Evolutionary conservation across 2,113 vertebrate species (phyloP).

Genomic region (Ahaetulla prasina): DNA sequence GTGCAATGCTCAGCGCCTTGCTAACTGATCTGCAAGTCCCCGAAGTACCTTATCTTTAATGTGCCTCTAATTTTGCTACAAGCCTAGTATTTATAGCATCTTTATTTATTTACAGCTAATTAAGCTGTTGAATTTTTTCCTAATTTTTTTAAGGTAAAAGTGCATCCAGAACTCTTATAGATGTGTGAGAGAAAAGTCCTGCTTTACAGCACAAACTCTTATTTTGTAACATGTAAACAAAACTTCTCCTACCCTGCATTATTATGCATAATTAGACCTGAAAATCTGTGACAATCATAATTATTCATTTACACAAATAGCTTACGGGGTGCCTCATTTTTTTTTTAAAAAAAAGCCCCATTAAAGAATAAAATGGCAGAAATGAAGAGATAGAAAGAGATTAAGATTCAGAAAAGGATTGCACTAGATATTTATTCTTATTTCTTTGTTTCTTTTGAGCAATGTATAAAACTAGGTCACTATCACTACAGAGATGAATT

Average conservation of each 20-base stretch:
- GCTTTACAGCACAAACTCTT: conserved; percentile 33
- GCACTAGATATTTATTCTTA: conserved; percentile 46
- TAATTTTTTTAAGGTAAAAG: neutral
- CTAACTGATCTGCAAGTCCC: conserved; percentile 65
- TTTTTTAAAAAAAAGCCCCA: conserved; percentile 52
- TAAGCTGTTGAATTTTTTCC: conserved; percentile 24
- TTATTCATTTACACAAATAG: conserved; percentile 65
- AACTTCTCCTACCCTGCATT: conserved; percentile 53
- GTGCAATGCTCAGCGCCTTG: conserved; percentile 45
- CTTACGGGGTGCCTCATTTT: conserved; percentile 65
- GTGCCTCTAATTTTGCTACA: conserved; percentile 63
- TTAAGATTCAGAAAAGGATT: conserved; percentile 53
- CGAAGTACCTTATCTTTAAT: conserved; percentile 64
- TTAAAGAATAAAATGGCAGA: conserved; percentile 59
- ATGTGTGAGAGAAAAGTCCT: neutral
- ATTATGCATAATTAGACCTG: conserved; percentile 68
- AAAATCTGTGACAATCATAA: conserved; percentile 64
- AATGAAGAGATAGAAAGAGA: conserved; percentile 33
- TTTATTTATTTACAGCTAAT: conserved; percentile 63
- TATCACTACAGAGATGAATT: conserved; percentile 52
- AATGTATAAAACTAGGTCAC: conserved; percentile 45
- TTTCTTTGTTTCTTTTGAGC: conserved; percentile 42
- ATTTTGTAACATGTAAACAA: conserved; percentile 50
- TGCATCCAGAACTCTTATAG: neutral
- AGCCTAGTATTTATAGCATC: conserved; percentile 61